Evolutionary conservation across 1,140 invertebrate genomes (phyloP), one percentile per base, ranked within the genome.

Genomic region (Rhopalosiphum maidis): DNA sequence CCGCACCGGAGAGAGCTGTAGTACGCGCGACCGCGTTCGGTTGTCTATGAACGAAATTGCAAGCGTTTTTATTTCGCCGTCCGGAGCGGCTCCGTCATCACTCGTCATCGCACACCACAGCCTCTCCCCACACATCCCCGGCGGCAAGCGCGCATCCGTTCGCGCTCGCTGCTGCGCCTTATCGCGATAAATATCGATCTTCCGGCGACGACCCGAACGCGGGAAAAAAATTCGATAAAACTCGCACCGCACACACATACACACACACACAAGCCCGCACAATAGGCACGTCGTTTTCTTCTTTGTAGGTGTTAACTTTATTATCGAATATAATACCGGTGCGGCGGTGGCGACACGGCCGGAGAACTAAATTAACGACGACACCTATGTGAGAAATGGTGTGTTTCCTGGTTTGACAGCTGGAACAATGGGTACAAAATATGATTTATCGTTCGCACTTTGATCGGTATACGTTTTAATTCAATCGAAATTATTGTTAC

Each of bases 391-490:
- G 90, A 92, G 90, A 92, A 92, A 92, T 83, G 90, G 46, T 83
- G 46, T 92, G 48, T 92, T 92, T 92, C 48, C 43, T 22, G 68
- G 48, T 92, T 92, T 92, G 90, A 92, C 90, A 92, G 68, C 30
- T 92, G 90, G 90, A 92, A 92, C 90, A 92, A 92, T 92, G 77
- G 41, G n/a, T 92, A 83, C 90, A 92, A 92, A 92, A 92, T 77
- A 92, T 92, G 90, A 92, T 92, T 92, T 92, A 92, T 92, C 43
- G 90, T 83, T 30, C 41, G 43, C 43, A 54, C 5, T 83, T 91
- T 92, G 60, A 77, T 77, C 41, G 48, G 68, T 77, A 92, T 92
- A 92, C n/a, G n/a, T 92, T 83, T 51, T 92, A 92, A 92, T 92
- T 92, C 83, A n/a, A 83, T 82, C 77, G 25, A 83, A 92, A 48